Evolutionary conservation across 2,888 invertebrate genomes (phyloP).

Genomic region (Idaea straminata): DNA sequence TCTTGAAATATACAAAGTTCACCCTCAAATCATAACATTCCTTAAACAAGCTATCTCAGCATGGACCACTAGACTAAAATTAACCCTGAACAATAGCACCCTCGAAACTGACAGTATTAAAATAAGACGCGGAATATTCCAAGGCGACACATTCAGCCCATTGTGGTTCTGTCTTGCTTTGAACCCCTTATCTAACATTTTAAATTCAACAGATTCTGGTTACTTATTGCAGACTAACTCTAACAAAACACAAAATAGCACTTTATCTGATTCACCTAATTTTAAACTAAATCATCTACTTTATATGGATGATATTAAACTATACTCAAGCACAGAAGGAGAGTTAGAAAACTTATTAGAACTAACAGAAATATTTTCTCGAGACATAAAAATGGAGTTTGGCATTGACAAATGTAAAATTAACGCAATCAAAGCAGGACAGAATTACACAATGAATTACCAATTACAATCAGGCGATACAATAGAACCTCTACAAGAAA

Average conservation of each 20-base stretch:
- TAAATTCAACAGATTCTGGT: too few species aligned
- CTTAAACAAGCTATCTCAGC: too few species aligned
- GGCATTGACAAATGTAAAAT: conserved; percentile 11
- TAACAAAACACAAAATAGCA: too few species aligned
- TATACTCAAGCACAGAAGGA: not conserved
- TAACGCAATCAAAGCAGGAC: conserved; percentile 1
- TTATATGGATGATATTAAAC: conserved; percentile 2
- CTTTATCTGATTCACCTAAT: not conserved
- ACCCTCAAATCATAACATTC: too few species aligned
- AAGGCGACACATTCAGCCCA: not conserved
- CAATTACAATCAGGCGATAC: not conserved
- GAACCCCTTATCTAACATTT: not conserved
- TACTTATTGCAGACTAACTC: too few species aligned
- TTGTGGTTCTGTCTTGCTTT: conserved; percentile 1
- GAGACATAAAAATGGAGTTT: conserved; percentile 9
- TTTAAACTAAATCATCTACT: conserved; percentile 4
- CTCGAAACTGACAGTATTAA: too few species aligned
- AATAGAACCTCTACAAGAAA: not conserved
- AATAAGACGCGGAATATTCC: not conserved
- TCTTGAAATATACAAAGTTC: too few species aligned
- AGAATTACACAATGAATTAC: not conserved
- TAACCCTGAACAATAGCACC: too few species aligned
- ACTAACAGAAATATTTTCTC: conserved; percentile 5
- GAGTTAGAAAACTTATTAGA: conserved; percentile 6
- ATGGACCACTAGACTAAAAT: too few species aligned